These are phyloP conservation scores for Tinea pellionella DNA, from an alignment of 2,888 invertebrate genomes.

Conservation along the genomic window DNA sequence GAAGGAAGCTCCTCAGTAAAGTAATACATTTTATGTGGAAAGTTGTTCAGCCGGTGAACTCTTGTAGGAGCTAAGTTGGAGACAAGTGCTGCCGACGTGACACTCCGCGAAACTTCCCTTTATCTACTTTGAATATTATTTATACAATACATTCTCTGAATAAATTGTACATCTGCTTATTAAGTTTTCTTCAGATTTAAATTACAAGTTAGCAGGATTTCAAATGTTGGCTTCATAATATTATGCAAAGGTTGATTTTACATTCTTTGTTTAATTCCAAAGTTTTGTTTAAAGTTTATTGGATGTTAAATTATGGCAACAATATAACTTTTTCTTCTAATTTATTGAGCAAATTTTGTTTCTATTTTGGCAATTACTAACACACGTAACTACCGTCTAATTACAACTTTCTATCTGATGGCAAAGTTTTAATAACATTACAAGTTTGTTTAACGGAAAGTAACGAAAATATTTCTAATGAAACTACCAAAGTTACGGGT, in stretches of 20 bases:
- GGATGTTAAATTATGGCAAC: background rate
- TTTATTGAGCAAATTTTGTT: too few relatives aligned
- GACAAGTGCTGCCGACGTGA: constrained; percentile 49
- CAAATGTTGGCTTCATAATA: background rate
- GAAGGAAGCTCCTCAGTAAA: constrained; percentile 27
- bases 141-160: constrained; percentile 2
- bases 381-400: background rate
- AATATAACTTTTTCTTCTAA: too few relatives aligned
- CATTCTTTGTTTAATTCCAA: background rate
- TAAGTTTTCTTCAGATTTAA: background rate
- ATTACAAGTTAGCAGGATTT: background rate
- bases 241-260: background rate
- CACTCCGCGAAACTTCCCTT: constrained; percentile 5
- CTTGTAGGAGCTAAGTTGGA: constrained; percentile 38
- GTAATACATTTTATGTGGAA: constrained; percentile 61
- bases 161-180: constrained; percentile 6
- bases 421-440: constrained; percentile 4
- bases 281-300: background rate
- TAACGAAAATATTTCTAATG: constrained; percentile 7
- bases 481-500: background rate
- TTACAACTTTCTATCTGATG: background rate
- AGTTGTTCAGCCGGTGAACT: constrained; percentile 46
- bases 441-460: background rate
- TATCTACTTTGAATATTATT: constrained; percentile 10
- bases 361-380: too few relatives aligned